A percentile compares a stretch with the other conserved stretches of the same genome.
Evolutionary conservation across 2,113 vertebrate species (phyloP).

Genomic region (Odocoileus hemionus): DNA sequence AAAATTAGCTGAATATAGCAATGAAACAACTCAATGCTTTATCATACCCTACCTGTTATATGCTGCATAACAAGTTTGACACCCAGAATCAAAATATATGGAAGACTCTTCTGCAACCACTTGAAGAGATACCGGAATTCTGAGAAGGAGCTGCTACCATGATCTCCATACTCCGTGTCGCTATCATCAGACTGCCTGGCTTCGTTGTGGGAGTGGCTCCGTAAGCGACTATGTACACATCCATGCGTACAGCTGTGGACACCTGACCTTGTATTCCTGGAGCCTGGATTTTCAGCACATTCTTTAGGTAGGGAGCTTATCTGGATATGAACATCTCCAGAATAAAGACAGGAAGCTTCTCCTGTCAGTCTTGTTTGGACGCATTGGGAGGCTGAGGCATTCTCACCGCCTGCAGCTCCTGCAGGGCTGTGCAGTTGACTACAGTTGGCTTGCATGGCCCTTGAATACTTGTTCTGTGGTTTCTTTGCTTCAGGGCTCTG

Average conservation of each 20-base stretch:
- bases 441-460: conserved; percentile 87
- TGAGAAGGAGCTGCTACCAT: conserved; percentile 84
- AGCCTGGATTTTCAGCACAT: conserved; percentile 72
- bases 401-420: conserved; percentile 69
- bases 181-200: conserved; percentile 66
- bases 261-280: conserved; percentile 77
- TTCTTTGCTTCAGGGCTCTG: conserved; percentile 76
- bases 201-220: conserved; percentile 74
- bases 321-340: conserved; percentile 83
- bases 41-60: conserved; percentile 84
- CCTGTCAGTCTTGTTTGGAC: conserved; percentile 72
- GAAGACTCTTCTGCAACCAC: conserved; percentile 95
- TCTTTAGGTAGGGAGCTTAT: conserved; percentile 80
- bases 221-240: conserved; percentile 74
- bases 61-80: conserved; percentile 93
- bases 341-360: conserved; percentile 71
- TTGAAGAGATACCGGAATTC: conserved; percentile 90
- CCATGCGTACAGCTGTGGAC: conserved; percentile 80
- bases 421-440: conserved; percentile 75
- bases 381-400: conserved; percentile 77
- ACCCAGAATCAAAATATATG: conserved; percentile 92
- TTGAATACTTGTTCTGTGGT: conserved; percentile 75
- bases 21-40: conserved; percentile 38
- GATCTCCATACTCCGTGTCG: conserved; percentile 83
- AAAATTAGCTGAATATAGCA: conserved; percentile 64